Evolutionary conservation across 2,888 invertebrate genomes (phyloP), one percentile per base, ranked within the genome.

Genomic region (Geophilus truncorum): DNA sequence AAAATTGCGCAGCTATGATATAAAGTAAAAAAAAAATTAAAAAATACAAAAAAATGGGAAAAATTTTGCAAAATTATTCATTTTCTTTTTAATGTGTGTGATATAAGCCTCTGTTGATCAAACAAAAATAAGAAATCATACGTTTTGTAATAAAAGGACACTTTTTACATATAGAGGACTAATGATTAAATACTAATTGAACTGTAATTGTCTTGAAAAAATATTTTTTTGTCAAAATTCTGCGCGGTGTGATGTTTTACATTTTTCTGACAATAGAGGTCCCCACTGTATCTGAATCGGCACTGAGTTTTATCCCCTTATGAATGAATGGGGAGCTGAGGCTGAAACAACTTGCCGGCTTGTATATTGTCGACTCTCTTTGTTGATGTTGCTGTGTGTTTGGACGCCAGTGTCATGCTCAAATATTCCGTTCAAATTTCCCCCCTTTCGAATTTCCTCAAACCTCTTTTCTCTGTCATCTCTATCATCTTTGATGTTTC

Each of bases 241-340:
- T 78, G 40, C 78, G 40, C 78, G 9, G 79, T 34, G 34, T 76
- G 80, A 80, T 76, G 23, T 80, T 80, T 45, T 80, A 70, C 80
- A 76, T 80, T 80, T 78, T 80, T 80, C 80, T 80, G 75, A 80
- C 80, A 80, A 80, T 80, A 80, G 80, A 80, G 80, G 80, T 80
- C 80, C 80, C 80, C 76, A 80, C 80, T 76, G 80, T 76, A 57
- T 30, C 80, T 76, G 80, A 80, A 32, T 62, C 51, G 36, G 62
- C 62, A 18, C 23, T 28, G 78, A 18, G 51, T 28, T 34, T 25
- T 30, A 30, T 36, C 78, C 45, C 78, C 78, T 36, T 62, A 30
- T 32, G 79, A 57, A 28, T 79, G 79, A 62, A 62, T 78, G 78
- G 40, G 78, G 45, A 78, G 25, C 78, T 78, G 51, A 78, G 51